These are phyloP conservation scores for Synanthedon vespiformis DNA, from an alignment of 2,888 invertebrate species.

Conservation along the genomic window DNA sequence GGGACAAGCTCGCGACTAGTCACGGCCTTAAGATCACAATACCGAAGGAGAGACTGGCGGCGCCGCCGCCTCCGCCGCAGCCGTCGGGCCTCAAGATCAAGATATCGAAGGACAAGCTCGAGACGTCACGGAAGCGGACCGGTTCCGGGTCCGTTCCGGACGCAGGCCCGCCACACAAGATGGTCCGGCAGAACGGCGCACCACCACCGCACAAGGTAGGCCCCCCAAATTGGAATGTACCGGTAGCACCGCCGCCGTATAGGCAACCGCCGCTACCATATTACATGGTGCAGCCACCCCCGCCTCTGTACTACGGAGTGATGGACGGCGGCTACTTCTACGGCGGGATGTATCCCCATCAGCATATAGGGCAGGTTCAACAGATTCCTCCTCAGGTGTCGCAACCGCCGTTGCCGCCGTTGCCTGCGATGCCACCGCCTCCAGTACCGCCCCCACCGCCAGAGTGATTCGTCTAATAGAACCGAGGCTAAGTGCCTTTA, in stretches of 20 bases:
- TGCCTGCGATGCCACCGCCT: constrained; percentile 72
- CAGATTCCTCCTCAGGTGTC: constrained; percentile 10
- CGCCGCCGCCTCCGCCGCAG: constrained; percentile 55
- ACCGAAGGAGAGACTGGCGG: constrained; percentile 78
- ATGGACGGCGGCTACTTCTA: constrained; percentile 36
- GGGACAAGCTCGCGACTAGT: constrained; percentile 48
- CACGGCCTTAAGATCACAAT: constrained; percentile 84
- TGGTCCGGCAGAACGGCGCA: constrained; percentile 48
- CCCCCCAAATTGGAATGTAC: constrained; percentile 23
- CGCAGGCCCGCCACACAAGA: constrained; percentile 36
- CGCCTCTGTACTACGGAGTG: constrained; percentile 37
- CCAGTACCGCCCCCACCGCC: constrained; percentile 74
- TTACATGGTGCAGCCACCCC: constrained; percentile 55
- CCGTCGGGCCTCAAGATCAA: constrained; percentile 78
- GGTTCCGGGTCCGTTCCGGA: constrained; percentile 23
- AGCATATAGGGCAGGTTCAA: background rate
- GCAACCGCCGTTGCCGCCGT: constrained; percentile 49
- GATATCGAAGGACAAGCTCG: constrained; percentile 81
- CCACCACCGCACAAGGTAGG: constrained; percentile 57
- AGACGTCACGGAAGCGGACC: constrained; percentile 53
- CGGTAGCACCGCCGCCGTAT: constrained; percentile 24
- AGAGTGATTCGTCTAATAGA: constrained; percentile 18
- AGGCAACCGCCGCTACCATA: constrained; percentile 44
- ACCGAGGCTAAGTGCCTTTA: no score
- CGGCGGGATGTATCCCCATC: constrained; percentile 12